Conservation (phyloP, 2,888 invertebrate species). For the Allygus modestus region DNA sequence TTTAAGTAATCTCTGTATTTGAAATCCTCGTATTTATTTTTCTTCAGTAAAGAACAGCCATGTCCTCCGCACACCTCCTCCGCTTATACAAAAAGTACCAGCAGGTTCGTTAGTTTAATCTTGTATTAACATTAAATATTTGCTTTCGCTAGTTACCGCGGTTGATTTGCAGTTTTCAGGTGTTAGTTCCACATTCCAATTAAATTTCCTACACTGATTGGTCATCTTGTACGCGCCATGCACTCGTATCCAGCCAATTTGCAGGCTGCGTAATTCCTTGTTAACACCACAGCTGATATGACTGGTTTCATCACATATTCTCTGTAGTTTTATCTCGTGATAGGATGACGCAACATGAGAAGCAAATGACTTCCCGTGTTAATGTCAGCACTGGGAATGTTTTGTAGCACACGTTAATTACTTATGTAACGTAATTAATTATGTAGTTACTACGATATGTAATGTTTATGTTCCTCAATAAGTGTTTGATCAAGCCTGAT, state of each 20-base stretch:
- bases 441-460: no score
- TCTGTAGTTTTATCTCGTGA: neutral
- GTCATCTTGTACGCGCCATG: neutral
- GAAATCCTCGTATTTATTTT: no score
- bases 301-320: neutral
- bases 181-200: slow-evolving; percentile 18
- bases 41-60: no score
- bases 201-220: neutral
- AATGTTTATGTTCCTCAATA: no score
- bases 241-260: neutral
- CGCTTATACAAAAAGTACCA: neutral
- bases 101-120: slow-evolving; percentile 17
- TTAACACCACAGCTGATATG: neutral
- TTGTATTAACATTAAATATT: slow-evolving; percentile 3
- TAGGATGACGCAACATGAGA: neutral
- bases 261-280: neutral
- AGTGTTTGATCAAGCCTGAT: no score
- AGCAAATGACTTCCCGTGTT: neutral
- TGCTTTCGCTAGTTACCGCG: slow-evolving; percentile 20
- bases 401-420: no score
- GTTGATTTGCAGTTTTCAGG: slow-evolving; percentile 17
- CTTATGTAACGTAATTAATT: no score
- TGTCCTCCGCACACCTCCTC: no score
- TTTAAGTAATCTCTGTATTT: no score
- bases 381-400: neutral